These are phyloP conservation scores for Eidolon dupreanum DNA, from an alignment of 2,797 vertebrate species.

Conservation along the genomic window DNA sequence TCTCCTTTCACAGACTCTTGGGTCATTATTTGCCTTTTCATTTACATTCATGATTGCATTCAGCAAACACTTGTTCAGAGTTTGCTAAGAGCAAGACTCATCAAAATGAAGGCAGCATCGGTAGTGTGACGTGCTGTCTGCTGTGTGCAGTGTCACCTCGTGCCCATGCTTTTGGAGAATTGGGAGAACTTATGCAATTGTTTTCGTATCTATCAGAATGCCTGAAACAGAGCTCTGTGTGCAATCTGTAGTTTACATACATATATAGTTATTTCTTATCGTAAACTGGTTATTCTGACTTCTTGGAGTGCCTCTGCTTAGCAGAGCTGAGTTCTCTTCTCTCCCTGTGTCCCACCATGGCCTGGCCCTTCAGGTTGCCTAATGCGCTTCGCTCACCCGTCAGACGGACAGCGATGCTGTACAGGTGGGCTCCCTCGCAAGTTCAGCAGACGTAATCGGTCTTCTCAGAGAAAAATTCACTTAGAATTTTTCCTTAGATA, in stretches of 20 bases:
- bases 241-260: background rate
- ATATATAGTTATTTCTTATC: background rate
- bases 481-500: background rate
- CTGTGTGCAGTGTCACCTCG: background rate
- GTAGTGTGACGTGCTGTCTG: background rate
- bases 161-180: background rate
- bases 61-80: background rate
- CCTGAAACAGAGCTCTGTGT: background rate
- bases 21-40: background rate
- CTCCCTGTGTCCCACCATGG: background rate
- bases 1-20: background rate
- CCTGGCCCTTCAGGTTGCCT: background rate
- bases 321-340: background rate
- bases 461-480: background rate
- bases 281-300: background rate
- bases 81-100: background rate
- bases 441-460: background rate
- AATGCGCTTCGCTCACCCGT: background rate
- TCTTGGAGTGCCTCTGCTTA: background rate
- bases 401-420: too few relatives aligned
- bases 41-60: background rate
- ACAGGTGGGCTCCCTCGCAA: accelerated
- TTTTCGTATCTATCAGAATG: background rate
- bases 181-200: background rate
- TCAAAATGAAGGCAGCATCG: background rate